Evolutionary conservation across 2,888 invertebrate species (phyloP), one percentile per base, ranked within the genome.

Genomic region (Sphaeridia pumilis): DNA sequence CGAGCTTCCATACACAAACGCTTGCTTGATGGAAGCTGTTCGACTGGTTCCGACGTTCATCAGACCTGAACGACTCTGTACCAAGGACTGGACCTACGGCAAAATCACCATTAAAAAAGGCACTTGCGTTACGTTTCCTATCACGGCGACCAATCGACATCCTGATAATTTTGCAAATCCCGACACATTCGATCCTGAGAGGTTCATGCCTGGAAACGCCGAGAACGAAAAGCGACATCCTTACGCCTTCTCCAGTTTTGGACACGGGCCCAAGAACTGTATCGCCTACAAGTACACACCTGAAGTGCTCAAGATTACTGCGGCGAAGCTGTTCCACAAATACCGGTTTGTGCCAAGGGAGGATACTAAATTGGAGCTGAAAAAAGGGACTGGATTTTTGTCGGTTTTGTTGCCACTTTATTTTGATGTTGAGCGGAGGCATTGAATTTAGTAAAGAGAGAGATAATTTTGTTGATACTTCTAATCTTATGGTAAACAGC

Each of bases 131-230:
- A 49, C 57, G 43, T 34, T 61, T 12, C 51, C 60, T 2, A 22
- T 56, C 25, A 60, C 59, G 59, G 48, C 64, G 10, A 54, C 49
- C 1, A 56, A 60, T 43, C 46, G 61, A 46, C 50, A 61, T 54
- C 57, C 63, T 3, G 36, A 53, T 2, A 43, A 55, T 50, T 63
- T 49, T 42, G 31, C 49, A 5, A 59, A 63, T 31, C 61, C 63
- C 1, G 58, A 63, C 5, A 17, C 22, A 28, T 63, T 59, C 41
- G 49, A 55, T 21, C 63, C 63, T 0, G 60, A 63, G 25, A 27
- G 61, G 36, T 61, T 61, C 49, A 47, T 63, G 24, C 59, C 60
- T 1, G 58, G 59, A 1, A 56, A 63, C 4, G n/a, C n/a, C n/a
- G n/a, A n/a, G n/a, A 20, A 31, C 28, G 59, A 57, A 36, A 52